A percentile compares a stretch with the other conserved stretches of the same genome.
Conservation (phyloP, 1,140 invertebrate genomes). For the Diabrotica virgifera region DNA sequence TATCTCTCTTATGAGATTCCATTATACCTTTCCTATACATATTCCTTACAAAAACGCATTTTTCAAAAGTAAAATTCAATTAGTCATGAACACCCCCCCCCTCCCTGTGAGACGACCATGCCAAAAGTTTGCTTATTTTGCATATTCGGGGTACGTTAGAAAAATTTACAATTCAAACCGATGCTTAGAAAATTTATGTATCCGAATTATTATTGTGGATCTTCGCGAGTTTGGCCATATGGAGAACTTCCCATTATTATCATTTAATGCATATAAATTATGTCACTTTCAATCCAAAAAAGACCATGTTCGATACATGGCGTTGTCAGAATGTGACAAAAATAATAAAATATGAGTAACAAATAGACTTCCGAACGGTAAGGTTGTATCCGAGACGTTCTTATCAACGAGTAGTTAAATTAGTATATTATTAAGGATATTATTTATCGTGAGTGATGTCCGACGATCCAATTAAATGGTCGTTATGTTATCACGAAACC, state of each 20-base stretch:
- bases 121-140: not conserved
- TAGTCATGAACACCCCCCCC: not conserved
- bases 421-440: too few relatives aligned
- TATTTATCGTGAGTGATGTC: too few relatives aligned
- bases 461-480: too few relatives aligned
- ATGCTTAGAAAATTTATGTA: conserved; percentile 3
- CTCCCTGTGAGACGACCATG: not conserved
- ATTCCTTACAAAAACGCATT: too few relatives aligned
- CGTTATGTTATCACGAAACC: too few relatives aligned
- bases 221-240: not conserved
- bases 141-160: not conserved
- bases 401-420: too few relatives aligned
- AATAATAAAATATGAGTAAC: too few relatives aligned
- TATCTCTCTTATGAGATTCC: too few relatives aligned
- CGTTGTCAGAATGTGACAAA: too few relatives aligned
- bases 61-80: not conserved
- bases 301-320: not conserved
- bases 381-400: too few relatives aligned
- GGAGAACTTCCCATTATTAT: not conserved
- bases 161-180: not conserved
- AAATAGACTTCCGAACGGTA: too few relatives aligned
- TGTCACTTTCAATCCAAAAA: not conserved
- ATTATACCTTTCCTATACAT: too few relatives aligned
- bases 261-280: not conserved
- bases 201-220: conserved; percentile 2